A percentile compares a stretch with the other conserved stretches of the same genome.
phyloP scores from a whole-genome alignment of 2,888 invertebrate genomes.

The Cybosia mesomella region DNA sequence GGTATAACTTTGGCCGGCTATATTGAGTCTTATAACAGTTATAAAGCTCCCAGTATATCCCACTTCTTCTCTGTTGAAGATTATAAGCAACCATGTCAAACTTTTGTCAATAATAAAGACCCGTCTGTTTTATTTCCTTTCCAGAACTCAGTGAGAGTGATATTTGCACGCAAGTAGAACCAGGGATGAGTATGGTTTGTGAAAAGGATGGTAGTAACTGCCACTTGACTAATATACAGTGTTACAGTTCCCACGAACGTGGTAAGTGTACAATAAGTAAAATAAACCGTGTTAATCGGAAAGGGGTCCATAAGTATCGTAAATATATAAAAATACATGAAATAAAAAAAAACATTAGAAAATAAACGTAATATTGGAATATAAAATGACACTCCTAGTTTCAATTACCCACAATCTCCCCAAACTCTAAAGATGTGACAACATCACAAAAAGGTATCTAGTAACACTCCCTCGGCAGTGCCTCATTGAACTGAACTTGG shows the following conservation, averaged over 20 bases:
- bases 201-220: constrained; percentile 74
- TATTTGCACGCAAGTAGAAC: constrained; percentile 72
- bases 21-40: too few species aligned
- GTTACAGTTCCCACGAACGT: constrained; percentile 56
- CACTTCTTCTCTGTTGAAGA: too few species aligned
- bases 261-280: constrained; percentile 51
- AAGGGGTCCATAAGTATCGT: not conserved
- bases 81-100: too few species aligned
- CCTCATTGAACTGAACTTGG: too few species aligned
- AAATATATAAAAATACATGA: not conserved
- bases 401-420: not conserved
- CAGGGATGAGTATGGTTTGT: constrained; percentile 74
- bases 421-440: not conserved
- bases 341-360: not conserved
- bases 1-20: too few species aligned
- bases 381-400: not conserved
- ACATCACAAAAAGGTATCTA: not conserved
- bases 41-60: too few species aligned
- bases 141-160: constrained; percentile 66
- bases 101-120: not conserved
- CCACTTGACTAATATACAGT: constrained; percentile 68
- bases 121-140: constrained; percentile 20
- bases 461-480: not conserved
- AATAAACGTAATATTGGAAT: not conserved
- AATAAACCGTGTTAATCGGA: not conserved